Evolutionary conservation across 1,140 invertebrate species (phyloP), one percentile per base, ranked within the genome.

Genomic region (Caenorhabditis briggsae): DNA sequence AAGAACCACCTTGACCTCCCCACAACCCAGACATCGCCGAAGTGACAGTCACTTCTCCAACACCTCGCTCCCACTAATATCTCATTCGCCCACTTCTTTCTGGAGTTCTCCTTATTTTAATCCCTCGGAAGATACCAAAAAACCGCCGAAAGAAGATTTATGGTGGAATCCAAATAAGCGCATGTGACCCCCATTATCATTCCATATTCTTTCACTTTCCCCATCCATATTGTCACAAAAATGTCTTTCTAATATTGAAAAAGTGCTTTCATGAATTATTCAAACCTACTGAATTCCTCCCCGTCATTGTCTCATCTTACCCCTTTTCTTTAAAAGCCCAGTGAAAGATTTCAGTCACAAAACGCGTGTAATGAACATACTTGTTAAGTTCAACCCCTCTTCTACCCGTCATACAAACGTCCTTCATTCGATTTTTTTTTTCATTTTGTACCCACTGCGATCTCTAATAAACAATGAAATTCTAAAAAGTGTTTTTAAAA

Each of bases 111-210:
- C 86, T 8, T 48, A 87, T 82, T 87, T 87, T 33, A 58, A 87
- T 59, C 82, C 86, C 25, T 64, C 64, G 7, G 58, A 53, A 70
- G 82, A 87, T 33, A 25, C 82, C 11, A 64, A n/a, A 33, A 83
- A 87, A 56, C 86, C 82, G 16, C 86, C 86, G 1, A 87, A 87
- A 87, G 86, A 87, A 82, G 74, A 87, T 53, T 65, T 87, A 16
- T 87, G 86, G 86, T 87, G 86, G 86, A 64, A 46, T 58, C 48
- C 65, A 23, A 70, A 84, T 43, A 61, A 59, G 6, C 53, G 55
- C 3, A 20, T 58, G 25, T 83, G 20, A 83, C 59, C 48, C 50
- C 78, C 5, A 25, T 25, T 20, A 33, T 55, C 55, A 25, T 55
- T 58, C 41, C 50, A 53, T 7, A 48, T 33, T 33, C 33, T 33